Evolutionary conservation across 2,888 invertebrate genomes (phyloP).

Genomic region (Noctua pronuba): DNA sequence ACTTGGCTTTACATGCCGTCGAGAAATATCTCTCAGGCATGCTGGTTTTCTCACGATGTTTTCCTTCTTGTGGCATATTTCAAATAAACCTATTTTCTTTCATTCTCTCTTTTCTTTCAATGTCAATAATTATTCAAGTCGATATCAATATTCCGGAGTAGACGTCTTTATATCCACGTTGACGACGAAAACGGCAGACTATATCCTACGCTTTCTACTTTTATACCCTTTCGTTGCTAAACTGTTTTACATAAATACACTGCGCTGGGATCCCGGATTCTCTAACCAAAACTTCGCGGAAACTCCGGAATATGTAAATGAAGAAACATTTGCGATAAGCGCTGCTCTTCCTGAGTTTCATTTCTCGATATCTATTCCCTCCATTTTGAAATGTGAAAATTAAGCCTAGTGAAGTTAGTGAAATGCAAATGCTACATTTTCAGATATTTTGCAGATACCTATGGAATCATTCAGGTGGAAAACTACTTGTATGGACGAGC

Average conservation of each 20-base stretch:
- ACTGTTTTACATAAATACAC: constrained; percentile 34
- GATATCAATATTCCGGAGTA: not conserved
- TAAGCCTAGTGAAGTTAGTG: not conserved
- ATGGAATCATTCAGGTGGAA: not conserved
- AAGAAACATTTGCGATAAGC: constrained; percentile 43
- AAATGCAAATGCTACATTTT: not conserved
- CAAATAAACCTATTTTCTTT: too few species aligned
- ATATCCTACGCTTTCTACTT: not conserved
- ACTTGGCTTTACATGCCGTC: too few species aligned
- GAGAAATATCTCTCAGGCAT: too few species aligned
- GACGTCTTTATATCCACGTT: not conserved
- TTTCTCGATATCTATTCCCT: constrained; percentile 10
- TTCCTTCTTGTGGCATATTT: too few species aligned
- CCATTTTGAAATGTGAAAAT: constrained; percentile 11
- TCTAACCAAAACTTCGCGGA: constrained; percentile 16
- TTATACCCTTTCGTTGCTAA: not conserved
- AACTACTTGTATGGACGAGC: not conserved
- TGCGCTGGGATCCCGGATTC: constrained; percentile 5
- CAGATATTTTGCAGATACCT: not conserved
- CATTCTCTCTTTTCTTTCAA: too few species aligned
- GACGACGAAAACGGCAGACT: not conserved
- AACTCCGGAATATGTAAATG: constrained; percentile 48
- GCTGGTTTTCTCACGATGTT: too few species aligned
- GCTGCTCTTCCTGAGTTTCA: constrained; percentile 19
- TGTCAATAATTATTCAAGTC: not conserved